Base-by-base conservation (phyloP, 2,888 invertebrate species). In the Auanema freiburgensis region DNA sequence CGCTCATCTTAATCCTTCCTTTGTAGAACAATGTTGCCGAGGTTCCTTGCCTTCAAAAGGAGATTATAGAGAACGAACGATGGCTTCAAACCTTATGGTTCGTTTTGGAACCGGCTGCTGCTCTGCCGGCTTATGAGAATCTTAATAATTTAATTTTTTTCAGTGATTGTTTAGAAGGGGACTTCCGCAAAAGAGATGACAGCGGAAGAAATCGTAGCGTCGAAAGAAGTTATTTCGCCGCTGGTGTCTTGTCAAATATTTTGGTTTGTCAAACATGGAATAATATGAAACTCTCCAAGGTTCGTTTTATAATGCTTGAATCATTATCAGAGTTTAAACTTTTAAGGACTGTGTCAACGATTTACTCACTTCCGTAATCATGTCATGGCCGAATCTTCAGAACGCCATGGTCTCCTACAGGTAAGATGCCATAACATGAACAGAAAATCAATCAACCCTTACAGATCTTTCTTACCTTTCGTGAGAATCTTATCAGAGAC, bases 361-460 rank as follows among this genome's bases (percentile, higher is more conserved):
- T 21, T 51, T 46, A n/a, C 58, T 74, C 21, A 46, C 63, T 11
- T 62, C 62, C 53, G 59, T 67, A 18, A 65, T 90, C 12, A 65
- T 82, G 14, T 76, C 86, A 62, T 91, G 90, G 90, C 87, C 88
- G 74, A 88, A 89, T 24, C 90, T 90, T 0, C 88, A 89, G 63
- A 88, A 88, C 58, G 90, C 90, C 83, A 90, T 91, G 90, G 90
- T 90, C 49, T 90, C 90, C 14, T 86, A 88, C 83, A 86, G 66
- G 71, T 71, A 23, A 25, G 57, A 58, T 43, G 14, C 14, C 16
- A 41, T 41, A 23, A 16, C 56, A 33, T 41, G 46, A 46, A 46
- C 16, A 11, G 8, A 46, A 33, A 33, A 33, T 33, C 33, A 33
- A 33, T 33, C 33, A 8, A 11, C 2, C 12, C 49, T 41, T 57